Base-by-base conservation (phyloP, 2,797 vertebrate genomes). In the Leptodactylus fallax region DNA sequence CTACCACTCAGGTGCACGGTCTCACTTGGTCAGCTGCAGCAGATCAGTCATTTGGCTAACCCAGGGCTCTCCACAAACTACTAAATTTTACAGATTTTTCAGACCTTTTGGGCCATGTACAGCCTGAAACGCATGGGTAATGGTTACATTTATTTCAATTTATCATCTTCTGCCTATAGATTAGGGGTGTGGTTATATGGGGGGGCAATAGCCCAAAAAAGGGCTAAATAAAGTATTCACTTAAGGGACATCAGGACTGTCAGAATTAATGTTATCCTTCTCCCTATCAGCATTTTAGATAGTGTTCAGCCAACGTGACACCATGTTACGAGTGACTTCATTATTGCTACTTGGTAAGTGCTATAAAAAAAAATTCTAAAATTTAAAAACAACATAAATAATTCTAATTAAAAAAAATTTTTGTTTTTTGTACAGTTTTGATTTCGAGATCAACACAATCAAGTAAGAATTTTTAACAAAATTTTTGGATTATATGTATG, bases 271-370 rank as follows among this genome's bases (percentile, higher is more conserved):
- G 19, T 19, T 74, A 1, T 5, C 14, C 9, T n/a, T 65, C 58
- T 55, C 16, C 56, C 25, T 56, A 9, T 79, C 27, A 86, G 74
- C 25, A 25, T 55, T 77, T 25, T 6, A 1, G 23, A 53, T 77
- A 47, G 53, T 49, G 4, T 36, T 60, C 16, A 61, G 58, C 4
- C 72, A 72, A 6, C 72, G 71, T 79, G 51, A 67, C 0, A 4
- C 36, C 9, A 17, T 51, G 4, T 12, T 27, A 17, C 53, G 3
- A 14, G n/a, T 47, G 19, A 21, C 79, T 19, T 21, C 49, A 3
- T 13, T 84, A 25, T 49, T 88, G 87, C 60, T 83, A 7, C 23
- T 71, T 21, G 72, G 87, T 88, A 67, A 72, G 87, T 79, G 47
- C 23, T 47, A 25, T 8, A 16, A 23, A 49, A 13, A 53, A 17